A percentile compares a stretch with the other conserved stretches of the same genome.
phyloP scores from a whole-genome alignment of 2,113 vertebrate species.

The Ctenodactylus gundi region DNA sequence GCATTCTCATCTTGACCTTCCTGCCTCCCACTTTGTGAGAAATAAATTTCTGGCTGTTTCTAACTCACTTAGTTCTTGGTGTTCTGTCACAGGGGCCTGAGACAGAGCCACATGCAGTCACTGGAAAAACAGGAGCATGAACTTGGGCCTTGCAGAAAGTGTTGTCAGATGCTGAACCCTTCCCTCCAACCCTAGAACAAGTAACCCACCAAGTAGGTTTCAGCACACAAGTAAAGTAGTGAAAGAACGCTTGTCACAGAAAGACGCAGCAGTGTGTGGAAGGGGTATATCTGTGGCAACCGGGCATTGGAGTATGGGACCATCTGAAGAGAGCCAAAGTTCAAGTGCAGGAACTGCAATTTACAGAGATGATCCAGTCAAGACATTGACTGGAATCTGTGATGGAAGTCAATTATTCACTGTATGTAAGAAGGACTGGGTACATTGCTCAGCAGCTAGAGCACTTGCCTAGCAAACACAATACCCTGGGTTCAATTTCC shows the following conservation, averaged over 20 bases:
- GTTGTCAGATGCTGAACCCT: background rate
- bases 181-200: background rate
- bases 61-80: background rate
- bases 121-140: background rate
- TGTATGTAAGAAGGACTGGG: too few relatives aligned
- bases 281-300: background rate
- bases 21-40: background rate
- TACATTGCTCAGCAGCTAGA: too few relatives aligned
- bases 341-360: background rate
- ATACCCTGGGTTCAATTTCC: too few relatives aligned
- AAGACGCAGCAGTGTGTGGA: too few relatives aligned
- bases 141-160: background rate
- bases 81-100: background rate
- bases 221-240: background rate
- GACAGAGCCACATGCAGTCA: background rate
- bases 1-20: background rate
- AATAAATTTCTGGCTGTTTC: background rate
- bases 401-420: background rate
- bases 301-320: background rate
- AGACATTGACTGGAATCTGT: background rate
- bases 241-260: background rate
- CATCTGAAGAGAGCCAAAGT: background rate
- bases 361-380: background rate
- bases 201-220: background rate
- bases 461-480: too few relatives aligned